Conservation (phyloP, 2,888 invertebrate genomes). For the Atherix ibis region DNA sequence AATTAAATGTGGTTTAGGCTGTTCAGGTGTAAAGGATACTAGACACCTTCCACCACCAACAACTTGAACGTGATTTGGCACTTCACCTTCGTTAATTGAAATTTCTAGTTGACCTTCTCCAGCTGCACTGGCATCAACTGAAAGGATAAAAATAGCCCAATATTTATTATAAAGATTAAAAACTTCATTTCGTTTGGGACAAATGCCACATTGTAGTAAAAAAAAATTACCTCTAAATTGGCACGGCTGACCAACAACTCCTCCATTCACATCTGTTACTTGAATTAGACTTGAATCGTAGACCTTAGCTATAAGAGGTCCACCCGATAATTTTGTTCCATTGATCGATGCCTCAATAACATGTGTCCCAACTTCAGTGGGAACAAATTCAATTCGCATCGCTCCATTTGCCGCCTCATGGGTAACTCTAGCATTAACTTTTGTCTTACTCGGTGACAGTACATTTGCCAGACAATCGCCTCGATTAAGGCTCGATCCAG, state of each 20-base stretch:
- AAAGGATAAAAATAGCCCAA: too few relatives aligned
- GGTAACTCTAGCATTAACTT: slow-evolving; percentile 65
- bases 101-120: slow-evolving; percentile 99
- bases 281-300: slow-evolving; percentile 88
- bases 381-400: slow-evolving; percentile 82
- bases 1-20: slow-evolving; percentile 78
- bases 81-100: slow-evolving; percentile 96
- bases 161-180: not conserved
- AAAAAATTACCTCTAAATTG: slow-evolving; percentile 60
- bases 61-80: slow-evolving; percentile 95
- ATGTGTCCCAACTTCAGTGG: slow-evolving; percentile 88
- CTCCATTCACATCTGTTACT: slow-evolving; percentile 86
- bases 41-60: slow-evolving; percentile 89
- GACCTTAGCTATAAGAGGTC: slow-evolving; percentile 84
- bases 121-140: slow-evolving; percentile 94
- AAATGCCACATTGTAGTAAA: too few relatives aligned
- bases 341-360: slow-evolving; percentile 80
- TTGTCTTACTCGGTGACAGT: slow-evolving; percentile 69
- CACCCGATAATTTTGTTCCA: slow-evolving; percentile 77
- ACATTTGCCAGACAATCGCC: slow-evolving; percentile 48
- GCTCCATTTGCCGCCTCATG: slow-evolving; percentile 69
- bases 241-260: slow-evolving; percentile 87
- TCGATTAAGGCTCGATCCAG: slow-evolving; percentile 36
- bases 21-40: slow-evolving; percentile 87
- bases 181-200: not conserved